Percentiles rank a stretch among this genome's conserved stretches.
phyloP scores from a whole-genome alignment of 2,797 vertebrate species.

The Chloroceryle inda region DNA sequence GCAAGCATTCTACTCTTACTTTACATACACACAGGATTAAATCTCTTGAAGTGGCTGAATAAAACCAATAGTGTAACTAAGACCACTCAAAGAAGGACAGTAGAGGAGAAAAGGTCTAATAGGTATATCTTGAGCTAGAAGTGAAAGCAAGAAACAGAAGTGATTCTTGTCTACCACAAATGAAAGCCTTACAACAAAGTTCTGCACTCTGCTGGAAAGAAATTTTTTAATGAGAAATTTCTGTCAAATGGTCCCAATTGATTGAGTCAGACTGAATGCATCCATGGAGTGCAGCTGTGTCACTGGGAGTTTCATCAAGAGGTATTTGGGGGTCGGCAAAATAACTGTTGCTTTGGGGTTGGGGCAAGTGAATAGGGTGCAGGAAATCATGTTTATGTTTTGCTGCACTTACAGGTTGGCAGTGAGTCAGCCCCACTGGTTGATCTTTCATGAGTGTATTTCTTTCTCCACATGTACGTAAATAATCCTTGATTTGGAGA shows the following conservation, averaged over 20 bases:
- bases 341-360: not conserved
- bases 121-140: not conserved
- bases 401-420: not conserved
- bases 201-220: not conserved
- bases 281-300: not conserved
- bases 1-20: not conserved
- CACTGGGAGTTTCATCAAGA: not conserved
- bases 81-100: not conserved
- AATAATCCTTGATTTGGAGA: not conserved
- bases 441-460: not conserved
- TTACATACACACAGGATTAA: not conserved
- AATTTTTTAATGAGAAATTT: not conserved
- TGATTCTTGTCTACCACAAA: not conserved
- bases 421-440: not conserved
- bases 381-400: not conserved
- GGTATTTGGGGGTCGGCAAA: not conserved
- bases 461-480: not conserved
- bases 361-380: not conserved
- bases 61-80: not conserved
- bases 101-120: not conserved
- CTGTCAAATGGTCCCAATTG: not conserved
- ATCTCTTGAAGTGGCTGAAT: not conserved
- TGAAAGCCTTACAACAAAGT: not conserved
- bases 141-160: not conserved
- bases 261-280: not conserved